Percentiles rank a stretch among this genome's conserved stretches.
Conservation (phyloP, 2,113 vertebrate genomes). For the Canis aureus region DNA sequence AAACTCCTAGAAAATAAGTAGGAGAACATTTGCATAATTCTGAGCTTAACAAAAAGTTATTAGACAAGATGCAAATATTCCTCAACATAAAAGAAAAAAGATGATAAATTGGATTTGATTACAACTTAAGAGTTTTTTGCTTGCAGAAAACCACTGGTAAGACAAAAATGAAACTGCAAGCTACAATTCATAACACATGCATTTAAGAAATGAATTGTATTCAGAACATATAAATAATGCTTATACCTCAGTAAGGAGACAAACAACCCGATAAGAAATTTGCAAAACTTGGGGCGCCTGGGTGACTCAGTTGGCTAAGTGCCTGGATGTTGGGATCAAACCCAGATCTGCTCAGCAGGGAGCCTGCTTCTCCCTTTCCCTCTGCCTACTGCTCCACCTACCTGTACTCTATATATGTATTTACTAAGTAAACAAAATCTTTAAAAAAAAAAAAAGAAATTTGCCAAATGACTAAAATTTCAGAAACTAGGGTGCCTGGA, state of each 20-base stretch:
- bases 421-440: too few relatives aligned
- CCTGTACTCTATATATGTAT: too few relatives aligned
- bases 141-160: background rate
- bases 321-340: too few relatives aligned
- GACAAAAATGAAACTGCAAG: conserved; percentile 8
- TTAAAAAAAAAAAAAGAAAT: too few relatives aligned
- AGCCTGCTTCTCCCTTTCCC: too few relatives aligned
- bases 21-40: background rate
- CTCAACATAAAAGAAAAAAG: background rate
- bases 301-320: too few relatives aligned
- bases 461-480: background rate
- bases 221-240: background rate
- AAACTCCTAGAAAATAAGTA: background rate
- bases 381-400: too few relatives aligned
- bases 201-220: background rate
- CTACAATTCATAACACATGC: background rate
- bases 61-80: background rate
- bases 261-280: background rate
- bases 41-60: background rate
- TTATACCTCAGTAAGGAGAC: background rate
- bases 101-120: background rate
- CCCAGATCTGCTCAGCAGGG: too few relatives aligned
- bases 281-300: background rate
- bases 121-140: background rate
- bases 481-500: background rate